phyloP scores from a whole-genome alignment of 1,140 invertebrate genomes.

The Heliconius melpomene region DNA sequence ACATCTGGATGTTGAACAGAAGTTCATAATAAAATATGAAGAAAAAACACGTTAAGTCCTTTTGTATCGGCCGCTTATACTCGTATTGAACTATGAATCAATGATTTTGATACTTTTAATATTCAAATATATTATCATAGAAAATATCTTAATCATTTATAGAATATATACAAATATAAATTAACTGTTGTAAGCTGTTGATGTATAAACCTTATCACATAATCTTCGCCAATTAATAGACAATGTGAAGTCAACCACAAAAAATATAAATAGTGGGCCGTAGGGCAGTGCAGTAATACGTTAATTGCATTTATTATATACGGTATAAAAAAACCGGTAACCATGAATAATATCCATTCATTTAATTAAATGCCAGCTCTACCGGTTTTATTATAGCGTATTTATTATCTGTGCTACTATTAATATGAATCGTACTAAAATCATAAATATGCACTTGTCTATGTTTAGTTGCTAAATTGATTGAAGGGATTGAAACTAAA shows the following conservation, averaged over 20 bases:
- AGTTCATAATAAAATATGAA: slow-evolving; percentile 81
- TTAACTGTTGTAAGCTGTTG: slow-evolving; percentile 46
- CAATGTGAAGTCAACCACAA: slow-evolving; percentile 47
- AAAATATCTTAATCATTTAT: slow-evolving; percentile 25
- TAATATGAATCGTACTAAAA: neutral
- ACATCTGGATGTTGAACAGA: slow-evolving; percentile 80
- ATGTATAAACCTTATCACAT: slow-evolving; percentile 50
- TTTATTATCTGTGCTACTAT: neutral
- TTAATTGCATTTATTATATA: slow-evolving; percentile 60
- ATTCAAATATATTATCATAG: neutral
- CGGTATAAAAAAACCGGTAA: slow-evolving; percentile 47
- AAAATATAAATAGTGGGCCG: slow-evolving; percentile 44
- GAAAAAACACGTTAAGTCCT: slow-evolving; percentile 80
- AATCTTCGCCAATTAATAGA: slow-evolving; percentile 58
- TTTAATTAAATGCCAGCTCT: slow-evolving; percentile 59
- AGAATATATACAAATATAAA: slow-evolving; percentile 42
- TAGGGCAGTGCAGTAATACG: slow-evolving; percentile 47
- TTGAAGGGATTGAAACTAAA: neutral
- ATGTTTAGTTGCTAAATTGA: neutral
- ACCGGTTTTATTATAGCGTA: slow-evolving; percentile 31
- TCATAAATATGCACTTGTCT: neutral
- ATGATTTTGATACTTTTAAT: slow-evolving; percentile 63
- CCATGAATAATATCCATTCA: slow-evolving; percentile 52
- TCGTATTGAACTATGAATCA: slow-evolving; percentile 51
- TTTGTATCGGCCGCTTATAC: slow-evolving; percentile 77